Percentiles rank a stretch among this genome's conserved stretches.
Conservation (phyloP, 2,888 invertebrate genomes). For the Cheilosia soror region DNA sequence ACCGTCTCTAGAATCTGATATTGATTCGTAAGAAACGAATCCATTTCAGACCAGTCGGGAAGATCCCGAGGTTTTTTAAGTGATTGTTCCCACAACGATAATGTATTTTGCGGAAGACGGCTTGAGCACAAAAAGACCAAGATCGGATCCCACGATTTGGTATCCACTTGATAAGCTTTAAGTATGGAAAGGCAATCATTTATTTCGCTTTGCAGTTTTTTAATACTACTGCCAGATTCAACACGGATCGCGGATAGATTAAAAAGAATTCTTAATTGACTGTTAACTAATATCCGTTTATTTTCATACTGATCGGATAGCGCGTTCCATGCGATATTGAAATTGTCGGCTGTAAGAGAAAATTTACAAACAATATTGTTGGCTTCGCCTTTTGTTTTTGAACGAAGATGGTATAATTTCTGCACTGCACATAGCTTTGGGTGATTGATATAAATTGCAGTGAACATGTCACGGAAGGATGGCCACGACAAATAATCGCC, state of each 20-base stretch:
- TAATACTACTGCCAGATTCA: slow-evolving; percentile 10
- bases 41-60: slow-evolving; percentile 7
- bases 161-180: slow-evolving; percentile 14
- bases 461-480: slow-evolving; percentile 31
- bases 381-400: slow-evolving; percentile 26
- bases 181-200: slow-evolving; percentile 17
- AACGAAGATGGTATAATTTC: slow-evolving; percentile 37
- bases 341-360: slow-evolving; percentile 35
- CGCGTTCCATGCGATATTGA: slow-evolving; percentile 50
- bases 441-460: slow-evolving; percentile 16
- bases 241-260: slow-evolving; percentile 1
- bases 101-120: slow-evolving; percentile 1
- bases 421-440: slow-evolving; percentile 19
- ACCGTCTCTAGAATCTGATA: background rate
- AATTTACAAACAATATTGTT: slow-evolving; percentile 29
- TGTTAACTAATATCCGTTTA: slow-evolving; percentile 43
- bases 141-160: slow-evolving; percentile 2
- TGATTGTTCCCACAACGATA: slow-evolving; percentile 13
- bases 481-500: slow-evolving; percentile 53
- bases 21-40: background rate
- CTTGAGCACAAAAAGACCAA: slow-evolving; percentile 4
- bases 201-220: slow-evolving; percentile 15
- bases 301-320: too few relatives aligned
- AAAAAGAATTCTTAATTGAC: slow-evolving; percentile 30
- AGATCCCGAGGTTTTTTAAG: slow-evolving; percentile 17